Base-by-base conservation (phyloP, 2,113 vertebrate species). In the Grallaria varia region DNA sequence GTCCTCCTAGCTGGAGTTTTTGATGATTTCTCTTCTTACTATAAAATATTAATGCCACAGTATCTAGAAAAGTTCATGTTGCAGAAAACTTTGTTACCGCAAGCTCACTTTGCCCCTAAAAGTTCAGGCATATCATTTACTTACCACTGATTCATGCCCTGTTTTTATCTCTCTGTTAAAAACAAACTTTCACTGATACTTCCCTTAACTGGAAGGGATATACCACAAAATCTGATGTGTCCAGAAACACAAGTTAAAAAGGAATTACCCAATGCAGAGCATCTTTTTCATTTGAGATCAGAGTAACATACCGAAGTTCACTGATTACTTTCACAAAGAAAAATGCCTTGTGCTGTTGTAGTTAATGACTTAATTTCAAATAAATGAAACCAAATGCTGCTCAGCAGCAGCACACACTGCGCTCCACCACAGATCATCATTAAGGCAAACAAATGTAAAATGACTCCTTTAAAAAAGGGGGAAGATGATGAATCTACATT, bases 21-120 rank as follows among this genome's bases (percentile, higher is more conserved):
- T 92, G 92, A 89, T 84, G n/a, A 94, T 86, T 84, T 92, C 28
- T 76, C 68, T 96, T 56, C 60, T 90, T n/a, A 49, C 44, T 59
- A 49, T 81, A 86, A 93, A 81, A 67, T 68, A 62, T 49, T 90
- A 64, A 91, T 47, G 90, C 63, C 72, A 62, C 7, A 35, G 19
- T 59, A 49, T 50, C 75, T 56, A 78, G 72, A 94, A 73, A 72
- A 93, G 89, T 73, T 87, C 35, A 39, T 4, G 55, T 45, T 87
- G 84, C 66, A 96, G 84, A 33, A 95, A 91, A 77, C 52, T 60
- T 79, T 58, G 37, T 72, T 62, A 45, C 24, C 17, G 16, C 25
- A 79, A 45, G 52, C 45, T 24, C 0, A 2, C 58, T 66, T 75
- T 62, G n/a, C 15, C 64, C 64, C 66, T 53, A 18, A 19, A 87